Conservation (phyloP, 2,888 invertebrate species). For the Shargacucullia verbasci region DNA sequence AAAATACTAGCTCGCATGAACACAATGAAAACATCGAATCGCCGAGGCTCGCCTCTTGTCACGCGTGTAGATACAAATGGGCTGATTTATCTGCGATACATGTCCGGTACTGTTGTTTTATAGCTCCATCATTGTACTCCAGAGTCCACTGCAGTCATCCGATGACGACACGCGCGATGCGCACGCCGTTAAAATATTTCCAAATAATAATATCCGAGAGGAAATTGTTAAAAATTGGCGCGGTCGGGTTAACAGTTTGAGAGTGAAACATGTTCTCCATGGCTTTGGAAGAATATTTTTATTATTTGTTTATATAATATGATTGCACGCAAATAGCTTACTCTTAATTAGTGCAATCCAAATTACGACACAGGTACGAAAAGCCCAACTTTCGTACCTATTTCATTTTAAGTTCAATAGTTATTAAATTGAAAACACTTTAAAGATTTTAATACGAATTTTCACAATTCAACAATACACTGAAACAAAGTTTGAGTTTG, state of each 20-base stretch:
- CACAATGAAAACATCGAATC: conserved; percentile 70
- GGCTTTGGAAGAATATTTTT: background rate
- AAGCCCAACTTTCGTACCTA: background rate
- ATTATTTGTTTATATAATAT: background rate
- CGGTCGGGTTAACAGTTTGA: background rate
- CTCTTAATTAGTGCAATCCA: too few species aligned
- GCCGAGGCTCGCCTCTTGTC: conserved; percentile 65
- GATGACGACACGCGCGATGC: conserved; percentile 53
- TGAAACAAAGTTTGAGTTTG: conserved; percentile 68
- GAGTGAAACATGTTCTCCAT: conserved; percentile 6
- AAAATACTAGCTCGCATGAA: conserved; percentile 54
- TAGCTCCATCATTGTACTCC: conserved; percentile 71
- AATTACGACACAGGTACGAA: too few species aligned
- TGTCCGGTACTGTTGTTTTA: conserved; percentile 76
- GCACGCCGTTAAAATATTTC: conserved; percentile 45
- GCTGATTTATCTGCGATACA: conserved; percentile 76
- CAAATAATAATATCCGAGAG: conserved; percentile 30
- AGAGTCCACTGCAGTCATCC: conserved; percentile 67
- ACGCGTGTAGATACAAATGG: conserved; percentile 72
- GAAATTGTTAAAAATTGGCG: conserved; percentile 20
- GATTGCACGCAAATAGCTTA: too few species aligned
- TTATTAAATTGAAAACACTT: background rate
- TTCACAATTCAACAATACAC: conserved; percentile 19
- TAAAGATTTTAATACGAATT: background rate
- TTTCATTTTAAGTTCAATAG: background rate